Percentiles rank a stretch among this genome's conserved stretches.
Evolutionary conservation across 2,113 vertebrate species (phyloP).

Genomic region (Gorilla gorilla): DNA sequence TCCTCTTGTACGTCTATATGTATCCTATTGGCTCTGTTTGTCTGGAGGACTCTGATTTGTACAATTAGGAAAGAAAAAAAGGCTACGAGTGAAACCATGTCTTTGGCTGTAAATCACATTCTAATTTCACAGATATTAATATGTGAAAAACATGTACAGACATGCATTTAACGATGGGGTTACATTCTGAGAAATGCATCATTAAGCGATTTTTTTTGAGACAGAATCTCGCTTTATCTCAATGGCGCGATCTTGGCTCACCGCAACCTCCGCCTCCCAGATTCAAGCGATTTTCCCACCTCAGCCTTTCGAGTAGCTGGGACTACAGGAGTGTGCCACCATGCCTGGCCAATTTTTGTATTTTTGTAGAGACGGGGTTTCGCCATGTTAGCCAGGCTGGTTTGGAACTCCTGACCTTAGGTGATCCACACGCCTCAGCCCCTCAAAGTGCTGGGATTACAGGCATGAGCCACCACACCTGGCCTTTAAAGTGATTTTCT

Average conservation of each 20-base stretch:
- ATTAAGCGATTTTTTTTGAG: background rate
- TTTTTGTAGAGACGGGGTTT: background rate
- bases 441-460: background rate
- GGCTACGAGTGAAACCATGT: background rate
- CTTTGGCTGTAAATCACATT: background rate
- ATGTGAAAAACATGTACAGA: background rate
- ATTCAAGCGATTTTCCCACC: background rate
- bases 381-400: background rate
- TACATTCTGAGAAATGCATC: background rate
- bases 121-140: background rate
- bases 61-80: background rate
- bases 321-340: background rate
- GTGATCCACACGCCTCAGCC: background rate
- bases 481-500: background rate
- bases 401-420: background rate
- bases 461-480: background rate
- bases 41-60: background rate
- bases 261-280: background rate
- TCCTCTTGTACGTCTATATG: background rate
- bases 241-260: background rate
- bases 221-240: background rate
- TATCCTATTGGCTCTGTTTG: background rate
- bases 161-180: background rate
- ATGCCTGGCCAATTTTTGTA: background rate
- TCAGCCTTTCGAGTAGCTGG: background rate